A percentile compares a stretch with the other conserved stretches of the same genome.
These are phyloP conservation scores for Whitmania pigra DNA, from an alignment of 1,140 invertebrate species.

Conservation along the genomic window DNA sequence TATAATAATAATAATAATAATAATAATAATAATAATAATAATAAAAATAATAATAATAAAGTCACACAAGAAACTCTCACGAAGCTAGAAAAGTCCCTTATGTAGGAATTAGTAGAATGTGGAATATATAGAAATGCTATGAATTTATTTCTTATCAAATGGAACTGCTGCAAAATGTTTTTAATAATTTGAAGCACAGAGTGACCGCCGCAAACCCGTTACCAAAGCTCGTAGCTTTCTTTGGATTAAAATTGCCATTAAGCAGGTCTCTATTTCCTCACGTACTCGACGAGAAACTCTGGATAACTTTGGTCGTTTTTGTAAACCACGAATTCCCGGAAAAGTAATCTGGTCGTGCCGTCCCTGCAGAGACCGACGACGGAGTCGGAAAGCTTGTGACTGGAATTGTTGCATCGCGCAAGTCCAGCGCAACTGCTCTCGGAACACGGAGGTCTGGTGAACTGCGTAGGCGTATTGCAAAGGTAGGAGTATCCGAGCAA, in stretches of 20 bases:
- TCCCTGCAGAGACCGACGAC: slow-evolving; percentile 18
- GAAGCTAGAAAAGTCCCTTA: too few species aligned
- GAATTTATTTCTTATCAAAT: not conserved
- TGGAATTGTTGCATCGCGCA: not conserved
- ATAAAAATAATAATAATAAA: too few species aligned
- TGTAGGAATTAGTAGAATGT: not conserved
- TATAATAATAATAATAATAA: too few species aligned
- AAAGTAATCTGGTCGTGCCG: not conserved
- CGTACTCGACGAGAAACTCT: slow-evolving; percentile 17
- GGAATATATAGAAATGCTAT: not conserved
- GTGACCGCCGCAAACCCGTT: not conserved
- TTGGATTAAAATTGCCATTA: not conserved
- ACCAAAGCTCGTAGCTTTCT: not conserved
- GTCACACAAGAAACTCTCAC: too few species aligned
- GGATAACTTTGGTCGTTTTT: slow-evolving; percentile 14
- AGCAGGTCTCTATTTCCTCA: not conserved
- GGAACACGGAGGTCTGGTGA: not conserved
- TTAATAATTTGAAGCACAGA: too few species aligned
- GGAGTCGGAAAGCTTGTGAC: slow-evolving; percentile 12
- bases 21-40: too few species aligned
- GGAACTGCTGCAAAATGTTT: too few species aligned
- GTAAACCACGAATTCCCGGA: slow-evolving; percentile 21
- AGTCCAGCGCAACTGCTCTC: not conserved
- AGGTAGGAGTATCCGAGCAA: slow-evolving; percentile 8
- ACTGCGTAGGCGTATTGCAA: not conserved